These are phyloP conservation scores for Empidonax traillii DNA, from an alignment of 2,113 vertebrate genomes.

Conservation along the genomic window DNA sequence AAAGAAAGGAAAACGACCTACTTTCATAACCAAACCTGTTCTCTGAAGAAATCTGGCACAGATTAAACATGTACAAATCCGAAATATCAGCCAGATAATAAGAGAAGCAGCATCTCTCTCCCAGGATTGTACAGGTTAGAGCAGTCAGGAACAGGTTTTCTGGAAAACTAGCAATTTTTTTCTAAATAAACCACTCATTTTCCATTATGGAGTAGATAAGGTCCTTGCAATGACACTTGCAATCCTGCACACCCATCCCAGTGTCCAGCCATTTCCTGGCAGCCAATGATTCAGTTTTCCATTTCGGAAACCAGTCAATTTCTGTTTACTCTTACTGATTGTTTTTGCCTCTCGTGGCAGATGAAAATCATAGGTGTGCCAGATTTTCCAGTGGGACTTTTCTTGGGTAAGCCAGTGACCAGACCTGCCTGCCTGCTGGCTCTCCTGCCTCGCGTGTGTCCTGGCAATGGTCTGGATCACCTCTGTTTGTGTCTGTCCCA, in stretches of 20 bases:
- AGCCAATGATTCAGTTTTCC: constrained; percentile 52
- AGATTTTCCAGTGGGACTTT: constrained; percentile 29
- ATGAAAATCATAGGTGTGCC: constrained; percentile 31
- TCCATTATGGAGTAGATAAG: not conserved
- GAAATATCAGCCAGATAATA: not conserved
- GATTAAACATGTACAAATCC: not conserved
- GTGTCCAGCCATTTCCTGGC: constrained; percentile 42
- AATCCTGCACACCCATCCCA: not conserved
- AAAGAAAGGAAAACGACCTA: not conserved
- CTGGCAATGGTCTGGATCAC: constrained; percentile 10
- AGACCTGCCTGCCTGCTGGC: not conserved
- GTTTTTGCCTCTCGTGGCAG: constrained; percentile 19
- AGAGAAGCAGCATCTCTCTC: not conserved
- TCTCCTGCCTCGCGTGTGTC: not conserved
- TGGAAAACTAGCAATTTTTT: not conserved
- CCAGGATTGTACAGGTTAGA: not conserved
- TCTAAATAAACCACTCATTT: not conserved
- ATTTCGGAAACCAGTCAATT: constrained; percentile 6
- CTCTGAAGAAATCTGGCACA: not conserved
- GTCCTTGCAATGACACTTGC: not conserved
- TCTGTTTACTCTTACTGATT: constrained; percentile 43
- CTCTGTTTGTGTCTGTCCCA: constrained; percentile 52
- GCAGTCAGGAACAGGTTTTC: not conserved
- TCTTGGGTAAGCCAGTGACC: not conserved
- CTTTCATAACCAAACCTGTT: not conserved